phyloP scores from a whole-genome alignment of 2,113 vertebrate species.

The Arvicanthis niloticus region DNA sequence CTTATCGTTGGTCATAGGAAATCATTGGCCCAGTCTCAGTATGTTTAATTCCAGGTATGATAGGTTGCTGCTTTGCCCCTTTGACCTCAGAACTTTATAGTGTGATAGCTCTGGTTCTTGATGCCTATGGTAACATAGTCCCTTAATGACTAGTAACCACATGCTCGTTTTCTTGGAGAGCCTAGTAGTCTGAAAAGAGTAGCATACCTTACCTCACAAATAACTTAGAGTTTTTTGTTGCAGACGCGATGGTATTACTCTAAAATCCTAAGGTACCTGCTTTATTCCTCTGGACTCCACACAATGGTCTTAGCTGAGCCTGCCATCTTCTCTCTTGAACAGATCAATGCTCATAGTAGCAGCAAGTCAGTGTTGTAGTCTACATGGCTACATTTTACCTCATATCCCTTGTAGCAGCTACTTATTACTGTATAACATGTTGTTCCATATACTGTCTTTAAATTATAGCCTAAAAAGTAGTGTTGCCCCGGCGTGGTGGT shows the following conservation, averaged over 20 bases:
- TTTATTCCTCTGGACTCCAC: neutral
- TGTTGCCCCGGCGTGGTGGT: neutral
- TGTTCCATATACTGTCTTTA: neutral
- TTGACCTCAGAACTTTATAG: neutral
- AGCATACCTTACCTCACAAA: neutral
- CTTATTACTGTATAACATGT: neutral
- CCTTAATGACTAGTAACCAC: slow-evolving; percentile 1
- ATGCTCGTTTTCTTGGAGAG: neutral
- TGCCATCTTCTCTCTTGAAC: neutral
- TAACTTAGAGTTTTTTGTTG: neutral
- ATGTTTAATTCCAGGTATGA: neutral
- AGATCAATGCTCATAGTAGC: neutral
- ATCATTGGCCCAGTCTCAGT: neutral
- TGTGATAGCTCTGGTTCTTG: neutral
- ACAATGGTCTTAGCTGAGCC: neutral
- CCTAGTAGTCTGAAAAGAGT: neutral
- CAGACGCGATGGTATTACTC: neutral
- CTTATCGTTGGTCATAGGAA: neutral
- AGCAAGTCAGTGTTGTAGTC: neutral
- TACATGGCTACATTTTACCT: neutral
- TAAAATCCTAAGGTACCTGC: neutral
- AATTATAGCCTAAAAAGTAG: neutral
- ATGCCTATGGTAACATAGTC: neutral
- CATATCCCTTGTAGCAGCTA: neutral
- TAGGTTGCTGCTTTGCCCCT: neutral